Evolutionary conservation across 2,888 invertebrate genomes (phyloP).

Genomic region (Glaucopsyche alexis): DNA sequence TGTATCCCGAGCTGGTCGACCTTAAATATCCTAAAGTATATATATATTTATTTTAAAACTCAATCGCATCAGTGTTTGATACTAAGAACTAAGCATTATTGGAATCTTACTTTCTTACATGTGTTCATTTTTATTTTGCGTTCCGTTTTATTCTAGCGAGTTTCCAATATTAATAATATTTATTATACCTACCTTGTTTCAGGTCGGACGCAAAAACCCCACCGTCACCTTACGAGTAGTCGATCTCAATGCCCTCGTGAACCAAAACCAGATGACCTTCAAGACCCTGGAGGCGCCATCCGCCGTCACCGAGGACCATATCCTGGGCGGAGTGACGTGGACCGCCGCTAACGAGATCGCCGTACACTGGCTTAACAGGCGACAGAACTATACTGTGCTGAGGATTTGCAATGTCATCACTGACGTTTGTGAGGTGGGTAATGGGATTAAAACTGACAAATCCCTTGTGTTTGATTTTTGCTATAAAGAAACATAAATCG

Average conservation of each 20-base stretch:
- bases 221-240: conserved; percentile 83
- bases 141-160: too few species aligned
- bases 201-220: conserved; percentile 88
- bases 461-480: too few species aligned
- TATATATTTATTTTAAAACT: background rate
- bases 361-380: conserved; percentile 90
- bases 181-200: conserved; percentile 11
- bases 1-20: conserved; percentile 82
- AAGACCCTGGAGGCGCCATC: conserved; percentile 66
- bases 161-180: background rate
- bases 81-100: too few species aligned
- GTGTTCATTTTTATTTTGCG: too few species aligned
- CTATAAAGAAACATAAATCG: too few species aligned
- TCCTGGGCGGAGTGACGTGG: conserved; percentile 88
- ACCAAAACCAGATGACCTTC: conserved; percentile 47
- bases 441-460: too few species aligned
- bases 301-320: conserved; percentile 80
- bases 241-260: conserved; percentile 62
- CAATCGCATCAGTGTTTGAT: too few species aligned
- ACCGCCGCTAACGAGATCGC: conserved; percentile 82
- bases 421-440: conserved; percentile 53
- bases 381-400: conserved; percentile 87
- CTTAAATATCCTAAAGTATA: conserved; percentile 85
- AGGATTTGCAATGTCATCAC: conserved; percentile 76
- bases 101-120: too few species aligned